Percentiles rank a stretch among this genome's conserved stretches.
phyloP scores from a whole-genome alignment of 1,140 invertebrate species.

The Cyclargus thomasi region DNA sequence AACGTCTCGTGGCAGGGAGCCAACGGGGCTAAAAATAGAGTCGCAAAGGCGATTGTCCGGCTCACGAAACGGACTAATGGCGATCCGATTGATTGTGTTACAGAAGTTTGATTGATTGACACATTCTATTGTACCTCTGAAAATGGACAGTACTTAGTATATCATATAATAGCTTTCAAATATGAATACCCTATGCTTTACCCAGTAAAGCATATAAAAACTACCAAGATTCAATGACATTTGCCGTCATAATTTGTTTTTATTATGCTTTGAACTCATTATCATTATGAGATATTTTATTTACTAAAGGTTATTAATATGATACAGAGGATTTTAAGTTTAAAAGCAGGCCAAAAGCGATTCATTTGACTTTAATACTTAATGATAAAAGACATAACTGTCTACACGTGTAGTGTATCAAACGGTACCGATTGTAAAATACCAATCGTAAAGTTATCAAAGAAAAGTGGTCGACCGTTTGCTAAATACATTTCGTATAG shows the following conservation, averaged over 20 bases:
- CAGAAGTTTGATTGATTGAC: slow-evolving; percentile 29
- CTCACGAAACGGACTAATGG: slow-evolving; percentile 44
- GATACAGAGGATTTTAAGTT: background rate
- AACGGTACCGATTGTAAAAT: background rate
- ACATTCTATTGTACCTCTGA: slow-evolving; percentile 3
- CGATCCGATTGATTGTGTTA: slow-evolving; percentile 52
- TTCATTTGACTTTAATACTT: background rate
- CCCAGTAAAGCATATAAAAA: background rate
- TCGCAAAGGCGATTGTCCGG: slow-evolving; percentile 63
- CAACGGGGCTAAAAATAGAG: slow-evolving; percentile 70
- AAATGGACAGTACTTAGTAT: background rate
- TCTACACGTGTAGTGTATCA: background rate
- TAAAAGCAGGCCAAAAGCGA: background rate
- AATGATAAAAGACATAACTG: background rate
- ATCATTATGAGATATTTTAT: too few relatives aligned
- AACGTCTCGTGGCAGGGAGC: slow-evolving; percentile 57
- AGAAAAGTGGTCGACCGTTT: background rate
- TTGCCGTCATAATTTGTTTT: too few relatives aligned
- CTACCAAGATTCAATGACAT: too few relatives aligned
- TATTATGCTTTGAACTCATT: too few relatives aligned
- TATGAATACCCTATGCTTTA: background rate
- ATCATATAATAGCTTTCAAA: too few relatives aligned
- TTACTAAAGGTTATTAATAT: too few relatives aligned
- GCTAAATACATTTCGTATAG: background rate
- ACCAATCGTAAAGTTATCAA: background rate